Conservation (phyloP, 1,140 invertebrate genomes). For the Chrysopa pallens region DNA sequence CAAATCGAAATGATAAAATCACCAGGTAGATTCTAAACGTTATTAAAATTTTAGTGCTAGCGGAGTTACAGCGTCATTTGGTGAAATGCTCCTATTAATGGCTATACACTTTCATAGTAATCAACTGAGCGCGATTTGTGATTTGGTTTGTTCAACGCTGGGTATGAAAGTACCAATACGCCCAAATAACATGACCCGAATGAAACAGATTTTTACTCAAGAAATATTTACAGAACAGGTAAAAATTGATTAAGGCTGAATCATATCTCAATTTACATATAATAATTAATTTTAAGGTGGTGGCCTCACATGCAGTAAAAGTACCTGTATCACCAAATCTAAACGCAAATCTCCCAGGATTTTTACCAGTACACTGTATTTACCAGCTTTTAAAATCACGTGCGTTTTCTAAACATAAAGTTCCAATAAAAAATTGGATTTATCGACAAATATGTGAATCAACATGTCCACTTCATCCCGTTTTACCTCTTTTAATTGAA, state of each 20-base stretch:
- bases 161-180: constrained; percentile 90
- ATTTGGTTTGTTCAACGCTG: constrained; percentile 81
- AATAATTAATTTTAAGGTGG: constrained; percentile 39
- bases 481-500: constrained; percentile 83
- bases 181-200: constrained; percentile 74
- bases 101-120: constrained; percentile 95
- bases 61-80: constrained; percentile 68
- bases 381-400: constrained; percentile 88
- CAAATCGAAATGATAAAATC: background rate
- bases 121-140: constrained; percentile 78
- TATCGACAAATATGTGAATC: constrained; percentile 82
- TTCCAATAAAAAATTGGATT: constrained; percentile 89
- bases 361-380: constrained; percentile 93
- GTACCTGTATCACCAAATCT: constrained; percentile 84
- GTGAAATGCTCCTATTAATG: constrained; percentile 91
- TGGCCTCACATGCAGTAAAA: constrained; percentile 87
- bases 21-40: background rate
- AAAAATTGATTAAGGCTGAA: constrained; percentile 9
- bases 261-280: background rate
- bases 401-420: constrained; percentile 91
- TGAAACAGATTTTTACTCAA: constrained; percentile 91
- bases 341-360: constrained; percentile 77
- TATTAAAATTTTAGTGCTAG: constrained; percentile 33
- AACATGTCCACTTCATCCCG: constrained; percentile 74
- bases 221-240: constrained; percentile 95